phyloP scores from a whole-genome alignment of 2,888 invertebrate species.

The Eupithecia tripunctaria region DNA sequence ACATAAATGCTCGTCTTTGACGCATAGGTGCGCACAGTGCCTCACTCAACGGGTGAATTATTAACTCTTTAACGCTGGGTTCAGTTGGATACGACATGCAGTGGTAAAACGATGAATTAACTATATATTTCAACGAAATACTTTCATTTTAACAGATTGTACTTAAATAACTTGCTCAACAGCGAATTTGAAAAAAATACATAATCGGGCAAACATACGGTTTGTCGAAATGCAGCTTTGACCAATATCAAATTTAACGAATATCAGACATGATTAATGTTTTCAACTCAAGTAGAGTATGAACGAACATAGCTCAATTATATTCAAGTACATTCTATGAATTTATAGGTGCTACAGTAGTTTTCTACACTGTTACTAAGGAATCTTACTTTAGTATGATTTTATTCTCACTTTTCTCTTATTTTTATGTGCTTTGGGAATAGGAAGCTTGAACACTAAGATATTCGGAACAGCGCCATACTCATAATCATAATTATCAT shows the following conservation, averaged over 20 bases:
- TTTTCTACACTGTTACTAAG: background rate
- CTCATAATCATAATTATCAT: no score
- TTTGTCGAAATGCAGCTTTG: no score
- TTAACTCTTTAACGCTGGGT: constrained; percentile 43
- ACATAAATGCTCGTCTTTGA: constrained; percentile 71
- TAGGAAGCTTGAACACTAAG: no score
- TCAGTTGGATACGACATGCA: constrained; percentile 37
- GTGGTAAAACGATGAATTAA: constrained; percentile 5
- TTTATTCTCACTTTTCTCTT: background rate
- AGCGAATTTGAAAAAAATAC: no score
- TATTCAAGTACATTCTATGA: background rate
- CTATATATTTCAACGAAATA: no score
- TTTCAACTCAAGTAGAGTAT: no score
- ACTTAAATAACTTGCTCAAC: no score
- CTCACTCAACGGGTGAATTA: constrained; percentile 81
- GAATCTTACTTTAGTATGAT: background rate
- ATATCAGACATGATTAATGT: no score
- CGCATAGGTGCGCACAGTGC: constrained; percentile 57
- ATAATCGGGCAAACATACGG: no score
- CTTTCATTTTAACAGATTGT: no score
- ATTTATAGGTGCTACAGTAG: background rate
- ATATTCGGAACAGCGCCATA: background rate
- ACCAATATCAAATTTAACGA: no score
- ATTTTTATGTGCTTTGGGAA: background rate
- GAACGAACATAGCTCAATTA: background rate